A percentile compares a stretch with the other conserved stretches of the same genome.
Conservation (phyloP, 2,888 invertebrate genomes). For the Eristalinus aeneus region DNA sequence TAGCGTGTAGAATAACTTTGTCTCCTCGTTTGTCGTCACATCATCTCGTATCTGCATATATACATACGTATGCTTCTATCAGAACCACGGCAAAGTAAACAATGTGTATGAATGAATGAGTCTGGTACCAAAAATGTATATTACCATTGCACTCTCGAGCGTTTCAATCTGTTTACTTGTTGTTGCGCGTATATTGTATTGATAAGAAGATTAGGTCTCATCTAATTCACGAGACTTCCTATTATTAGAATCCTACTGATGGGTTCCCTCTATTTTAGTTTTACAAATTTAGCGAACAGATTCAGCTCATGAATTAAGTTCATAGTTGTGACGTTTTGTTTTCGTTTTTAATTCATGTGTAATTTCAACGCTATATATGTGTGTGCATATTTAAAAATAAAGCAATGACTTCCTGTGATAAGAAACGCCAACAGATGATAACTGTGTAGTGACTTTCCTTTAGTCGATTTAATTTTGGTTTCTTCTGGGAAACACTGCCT, state of each 20-base stretch:
- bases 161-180: neutral
- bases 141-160: conserved; percentile 11
- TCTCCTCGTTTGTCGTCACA: conserved; percentile 20
- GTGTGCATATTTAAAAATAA: conserved; percentile 5
- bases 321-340: no score
- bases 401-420: conserved; percentile 53
- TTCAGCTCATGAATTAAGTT: neutral
- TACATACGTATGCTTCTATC: neutral
- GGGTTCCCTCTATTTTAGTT: neutral
- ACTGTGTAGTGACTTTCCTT: neutral
- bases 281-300: neutral
- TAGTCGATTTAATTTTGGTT: neutral
- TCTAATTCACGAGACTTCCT: conserved; percentile 24
- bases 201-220: conserved; percentile 20
- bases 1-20: conserved; percentile 11
- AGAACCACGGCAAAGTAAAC: neutral
- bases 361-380: no score
- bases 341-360: neutral
- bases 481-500: neutral
- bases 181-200: neutral
- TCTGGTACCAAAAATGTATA: conserved; percentile 14
- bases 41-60: neutral
- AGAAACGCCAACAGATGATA: conserved; percentile 18
- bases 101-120: neutral
- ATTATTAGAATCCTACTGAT: conserved; percentile 36